These are phyloP conservation scores for Helicoverpa assulta DNA, from an alignment of 2,888 invertebrate species.

Conservation along the genomic window DNA sequence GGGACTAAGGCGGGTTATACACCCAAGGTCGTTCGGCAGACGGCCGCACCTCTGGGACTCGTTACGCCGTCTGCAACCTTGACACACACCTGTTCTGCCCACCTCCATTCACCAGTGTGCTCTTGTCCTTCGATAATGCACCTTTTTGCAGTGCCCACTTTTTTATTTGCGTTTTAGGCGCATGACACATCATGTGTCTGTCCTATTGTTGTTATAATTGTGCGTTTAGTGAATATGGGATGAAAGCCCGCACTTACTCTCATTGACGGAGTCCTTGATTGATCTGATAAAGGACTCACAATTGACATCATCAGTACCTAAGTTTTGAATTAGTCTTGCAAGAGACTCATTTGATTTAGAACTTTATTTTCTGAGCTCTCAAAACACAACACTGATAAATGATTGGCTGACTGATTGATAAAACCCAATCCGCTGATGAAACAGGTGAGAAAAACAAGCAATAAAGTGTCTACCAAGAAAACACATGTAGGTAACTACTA, in stretches of 20 bases:
- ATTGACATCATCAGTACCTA: no score
- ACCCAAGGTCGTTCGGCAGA: constrained; percentile 65
- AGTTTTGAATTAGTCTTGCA: no score
- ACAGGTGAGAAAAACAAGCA: no score
- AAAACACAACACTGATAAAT: no score
- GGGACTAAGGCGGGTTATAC: constrained; percentile 59
- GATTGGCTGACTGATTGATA: no score
- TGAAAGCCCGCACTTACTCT: not conserved
- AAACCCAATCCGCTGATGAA: no score
- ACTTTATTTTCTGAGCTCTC: no score
- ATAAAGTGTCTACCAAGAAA: no score
- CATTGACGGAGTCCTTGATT: not conserved
- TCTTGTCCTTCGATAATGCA: constrained; percentile 59
- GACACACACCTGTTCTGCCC: constrained; percentile 72
- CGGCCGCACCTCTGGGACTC: constrained; percentile 64
- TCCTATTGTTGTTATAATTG: constrained; percentile 40
- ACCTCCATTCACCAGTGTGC: constrained; percentile 57
- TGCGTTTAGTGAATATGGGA: constrained; percentile 27
- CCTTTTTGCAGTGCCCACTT: constrained; percentile 49
- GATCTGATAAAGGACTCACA: not conserved
- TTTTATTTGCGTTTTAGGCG: constrained; percentile 20
- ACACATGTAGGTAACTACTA: no score
- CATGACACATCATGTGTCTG: constrained; percentile 45
- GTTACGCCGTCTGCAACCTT: constrained; percentile 73
- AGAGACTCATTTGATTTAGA: no score